Percentiles rank a stretch among this genome's conserved stretches.
Conservation (phyloP, 2,797 vertebrate species). For the Falco naumanni region DNA sequence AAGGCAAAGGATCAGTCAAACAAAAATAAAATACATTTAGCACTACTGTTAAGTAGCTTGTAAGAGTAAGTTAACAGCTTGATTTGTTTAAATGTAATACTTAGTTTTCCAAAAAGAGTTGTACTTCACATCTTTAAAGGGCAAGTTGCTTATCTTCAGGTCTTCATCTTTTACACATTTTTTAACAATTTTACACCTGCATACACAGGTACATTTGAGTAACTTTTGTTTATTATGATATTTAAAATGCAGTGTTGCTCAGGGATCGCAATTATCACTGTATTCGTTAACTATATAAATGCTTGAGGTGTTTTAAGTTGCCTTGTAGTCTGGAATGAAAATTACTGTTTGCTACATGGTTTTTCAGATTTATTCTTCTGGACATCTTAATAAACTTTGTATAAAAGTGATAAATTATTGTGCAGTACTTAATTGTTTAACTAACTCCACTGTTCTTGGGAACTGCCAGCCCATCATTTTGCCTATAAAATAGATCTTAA, state of each 20-base stretch:
- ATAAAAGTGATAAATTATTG: neutral
- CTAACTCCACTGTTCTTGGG: neutral
- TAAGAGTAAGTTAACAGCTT: neutral
- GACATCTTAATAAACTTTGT: slow-evolving; percentile 53
- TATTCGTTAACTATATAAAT: neutral
- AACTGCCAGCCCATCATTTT: neutral
- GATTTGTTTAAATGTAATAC: neutral
- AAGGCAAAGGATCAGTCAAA: neutral
- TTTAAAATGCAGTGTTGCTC: slow-evolving; percentile 38
- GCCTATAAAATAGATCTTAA: neutral
- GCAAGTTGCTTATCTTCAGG: neutral
- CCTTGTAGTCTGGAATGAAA: slow-evolving; percentile 18
- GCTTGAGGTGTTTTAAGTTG: slow-evolving; percentile 9
- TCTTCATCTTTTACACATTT: neutral
- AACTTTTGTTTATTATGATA: neutral
- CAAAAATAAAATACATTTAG: neutral
- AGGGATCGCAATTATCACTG: slow-evolving; percentile 37
- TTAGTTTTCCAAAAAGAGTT: neutral
- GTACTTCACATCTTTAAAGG: neutral
- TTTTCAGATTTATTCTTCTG: slow-evolving; percentile 24
- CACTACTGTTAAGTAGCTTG: neutral
- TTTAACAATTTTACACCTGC: neutral
- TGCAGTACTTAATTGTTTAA: neutral
- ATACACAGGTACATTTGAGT: neutral
- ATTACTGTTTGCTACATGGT: neutral